phyloP scores from a whole-genome alignment of 2,113 vertebrate genomes.

The Dolichallabes microphthalmus region DNA sequence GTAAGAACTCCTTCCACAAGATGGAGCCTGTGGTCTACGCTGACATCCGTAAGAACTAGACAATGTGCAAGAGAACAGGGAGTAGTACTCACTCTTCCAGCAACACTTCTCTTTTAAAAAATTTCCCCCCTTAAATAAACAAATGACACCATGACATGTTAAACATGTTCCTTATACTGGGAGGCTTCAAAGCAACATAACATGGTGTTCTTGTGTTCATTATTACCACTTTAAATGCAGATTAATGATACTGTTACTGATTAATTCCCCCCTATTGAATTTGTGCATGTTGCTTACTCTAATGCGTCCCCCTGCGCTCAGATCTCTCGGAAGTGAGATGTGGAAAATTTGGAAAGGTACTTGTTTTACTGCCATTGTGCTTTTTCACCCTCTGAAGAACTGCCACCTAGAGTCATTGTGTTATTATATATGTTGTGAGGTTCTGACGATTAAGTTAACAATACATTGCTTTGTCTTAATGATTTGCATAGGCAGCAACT shows the following conservation, averaged over 20 bases:
- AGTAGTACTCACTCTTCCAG: neutral
- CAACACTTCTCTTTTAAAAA: conserved; percentile 11
- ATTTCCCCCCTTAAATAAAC: neutral
- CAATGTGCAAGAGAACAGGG: conserved; percentile 27
- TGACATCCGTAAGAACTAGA: conserved; percentile 89
- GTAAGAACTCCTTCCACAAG: conserved; percentile 89
- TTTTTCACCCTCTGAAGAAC: neutral
- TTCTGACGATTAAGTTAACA: neutral
- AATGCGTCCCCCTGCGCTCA: neutral
- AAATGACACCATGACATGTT: neutral
- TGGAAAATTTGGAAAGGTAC: neutral
- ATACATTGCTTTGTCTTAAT: neutral
- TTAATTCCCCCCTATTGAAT: neutral
- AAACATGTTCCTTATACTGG: neutral
- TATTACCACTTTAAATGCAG: neutral
- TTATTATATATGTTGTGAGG: conserved; percentile 29
- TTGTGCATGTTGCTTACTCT: neutral
- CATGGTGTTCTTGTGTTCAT: neutral
- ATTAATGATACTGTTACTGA: neutral
- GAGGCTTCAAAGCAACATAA: conserved; percentile 11
- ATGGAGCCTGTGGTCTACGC: conserved; percentile 95
- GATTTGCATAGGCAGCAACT: neutral
- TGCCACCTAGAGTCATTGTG: conserved; percentile 1
- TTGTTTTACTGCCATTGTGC: conserved; percentile 17
- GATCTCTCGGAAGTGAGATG: neutral